Evolutionary conservation across 2,113 vertebrate genomes (phyloP).

Genomic region (Takifugu bimaculatus): DNA sequence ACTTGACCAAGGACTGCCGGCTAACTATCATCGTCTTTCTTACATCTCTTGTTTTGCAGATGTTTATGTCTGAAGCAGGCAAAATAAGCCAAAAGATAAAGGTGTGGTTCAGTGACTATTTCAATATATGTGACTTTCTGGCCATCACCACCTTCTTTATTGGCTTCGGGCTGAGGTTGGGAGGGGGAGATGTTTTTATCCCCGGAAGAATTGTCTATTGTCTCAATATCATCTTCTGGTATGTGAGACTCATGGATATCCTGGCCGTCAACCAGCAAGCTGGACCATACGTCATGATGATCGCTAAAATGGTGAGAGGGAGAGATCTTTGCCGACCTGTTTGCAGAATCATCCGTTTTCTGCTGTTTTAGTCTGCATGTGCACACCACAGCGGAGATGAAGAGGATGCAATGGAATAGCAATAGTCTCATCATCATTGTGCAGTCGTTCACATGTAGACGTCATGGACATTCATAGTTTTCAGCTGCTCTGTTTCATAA

Average conservation of each 20-base stretch:
- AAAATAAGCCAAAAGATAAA: conserved; percentile 97
- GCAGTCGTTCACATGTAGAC: too few relatives aligned
- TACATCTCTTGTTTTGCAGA: conserved; percentile 65
- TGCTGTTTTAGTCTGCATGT: too few relatives aligned
- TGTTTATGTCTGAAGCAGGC: conserved; percentile 98
- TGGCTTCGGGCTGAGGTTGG: conserved; percentile 91
- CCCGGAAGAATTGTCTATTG: conserved; percentile 92
- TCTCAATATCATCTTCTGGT: conserved; percentile 99
- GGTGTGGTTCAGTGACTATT: conserved; percentile 97
- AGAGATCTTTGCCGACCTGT: background rate
- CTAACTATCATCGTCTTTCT: background rate
- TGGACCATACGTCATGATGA: conserved; percentile 99
- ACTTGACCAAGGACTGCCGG: too few relatives aligned
- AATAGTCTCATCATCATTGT: too few relatives aligned
- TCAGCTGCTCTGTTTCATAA: too few relatives aligned
- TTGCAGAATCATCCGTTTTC: background rate
- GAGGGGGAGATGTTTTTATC: conserved; percentile 73
- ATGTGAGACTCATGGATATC: conserved; percentile 94
- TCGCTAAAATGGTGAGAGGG: conserved; percentile 97
- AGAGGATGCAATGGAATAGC: too few relatives aligned
- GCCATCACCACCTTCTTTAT: conserved; percentile 93
- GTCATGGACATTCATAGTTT: too few relatives aligned
- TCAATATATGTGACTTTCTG: conserved; percentile 93
- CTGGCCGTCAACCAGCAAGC: conserved; percentile 98
- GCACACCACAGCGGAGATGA: too few relatives aligned